Evolutionary conservation across 2,113 vertebrate genomes (phyloP), one percentile per base, ranked within the genome.

Genomic region (Petaurus breviceps): DNA sequence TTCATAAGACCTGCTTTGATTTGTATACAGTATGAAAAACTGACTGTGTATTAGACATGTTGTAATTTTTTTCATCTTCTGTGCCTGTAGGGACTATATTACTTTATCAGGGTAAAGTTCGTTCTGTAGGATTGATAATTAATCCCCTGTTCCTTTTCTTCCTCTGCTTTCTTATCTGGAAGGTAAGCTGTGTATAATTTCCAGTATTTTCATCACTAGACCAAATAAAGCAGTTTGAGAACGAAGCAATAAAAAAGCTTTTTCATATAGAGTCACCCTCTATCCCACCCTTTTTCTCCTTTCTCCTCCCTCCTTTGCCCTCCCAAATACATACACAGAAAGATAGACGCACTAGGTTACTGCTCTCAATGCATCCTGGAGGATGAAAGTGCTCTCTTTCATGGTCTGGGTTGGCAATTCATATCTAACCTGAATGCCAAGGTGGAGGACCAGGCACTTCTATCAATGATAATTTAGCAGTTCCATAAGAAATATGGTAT

Each of bases 221-320:
- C 98, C 97, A 98, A 97, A 97, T 97, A 98, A 98, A 98, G 98
- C 95, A 96, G 43, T 97, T 98, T 96, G 28, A 96, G 92, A 95
- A 95, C 95, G 28, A 91, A 97, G 52, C 96, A 96, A 97, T 94
- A 51, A 96, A 98, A 68, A 96, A 98, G 96, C 22, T 8, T 98
- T 91, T 96, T 98, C 97, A 93, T 97, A 92, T 95, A 97, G 96
- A 43, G 16, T 84, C 2, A 6, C 57, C 94, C 93, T 97, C 93
- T 94, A 96, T 11, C 68, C n/a, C 68, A 37, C 12, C 37, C 37
- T 6, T 68, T 10, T 11, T 37, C 68, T n/a, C 14, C 19, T 8
- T 43, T 43, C 68, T 84, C 57, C 11, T 61, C n/a, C 37, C 68
- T 84, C 68, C 68, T n/a, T 43, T 22, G 7, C n/a, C n/a, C 1